These are phyloP conservation scores for Arctia plantaginis DNA, from an alignment of 2,888 invertebrate species.

Conservation along the genomic window DNA sequence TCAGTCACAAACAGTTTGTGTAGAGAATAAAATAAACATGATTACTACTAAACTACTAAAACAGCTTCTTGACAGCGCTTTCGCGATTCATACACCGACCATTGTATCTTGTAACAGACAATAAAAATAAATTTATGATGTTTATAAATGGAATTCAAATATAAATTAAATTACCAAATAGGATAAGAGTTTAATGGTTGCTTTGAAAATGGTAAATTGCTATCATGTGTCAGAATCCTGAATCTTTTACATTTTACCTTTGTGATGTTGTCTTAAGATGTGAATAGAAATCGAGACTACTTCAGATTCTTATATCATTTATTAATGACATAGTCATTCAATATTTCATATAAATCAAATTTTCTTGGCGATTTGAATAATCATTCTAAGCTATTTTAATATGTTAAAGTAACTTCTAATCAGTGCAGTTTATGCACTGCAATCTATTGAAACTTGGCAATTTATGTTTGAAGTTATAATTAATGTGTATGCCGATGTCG, in stretches of 20 bases:
- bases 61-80: slow-evolving; percentile 14
- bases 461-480: too few relatives aligned
- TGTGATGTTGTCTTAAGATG: background rate
- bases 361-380: too few relatives aligned
- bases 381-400: too few relatives aligned
- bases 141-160: slow-evolving; percentile 14
- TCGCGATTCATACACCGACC: slow-evolving; percentile 12
- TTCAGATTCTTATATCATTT: too few relatives aligned
- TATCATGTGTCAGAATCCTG: slow-evolving; percentile 37
- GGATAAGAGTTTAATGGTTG: slow-evolving; percentile 22
- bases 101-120: slow-evolving; percentile 21
- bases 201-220: slow-evolving; percentile 29
- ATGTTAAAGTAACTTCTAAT: too few relatives aligned
- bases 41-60: slow-evolving; percentile 21
- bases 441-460: too few relatives aligned
- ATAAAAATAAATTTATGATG: slow-evolving; percentile 15
- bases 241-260: slow-evolving; percentile 30
- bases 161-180: slow-evolving; percentile 6
- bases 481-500: too few relatives aligned
- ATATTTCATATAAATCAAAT: too few relatives aligned
- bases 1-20: slow-evolving; percentile 8
- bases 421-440: too few relatives aligned
- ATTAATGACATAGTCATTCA: too few relatives aligned
- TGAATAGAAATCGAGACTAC: too few relatives aligned
- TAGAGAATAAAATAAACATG: slow-evolving; percentile 11